Percentiles rank a stretch among this genome's conserved stretches.
phyloP scores from a whole-genome alignment of 2,888 invertebrate species.

The Caenorhabditis imperialis region DNA sequence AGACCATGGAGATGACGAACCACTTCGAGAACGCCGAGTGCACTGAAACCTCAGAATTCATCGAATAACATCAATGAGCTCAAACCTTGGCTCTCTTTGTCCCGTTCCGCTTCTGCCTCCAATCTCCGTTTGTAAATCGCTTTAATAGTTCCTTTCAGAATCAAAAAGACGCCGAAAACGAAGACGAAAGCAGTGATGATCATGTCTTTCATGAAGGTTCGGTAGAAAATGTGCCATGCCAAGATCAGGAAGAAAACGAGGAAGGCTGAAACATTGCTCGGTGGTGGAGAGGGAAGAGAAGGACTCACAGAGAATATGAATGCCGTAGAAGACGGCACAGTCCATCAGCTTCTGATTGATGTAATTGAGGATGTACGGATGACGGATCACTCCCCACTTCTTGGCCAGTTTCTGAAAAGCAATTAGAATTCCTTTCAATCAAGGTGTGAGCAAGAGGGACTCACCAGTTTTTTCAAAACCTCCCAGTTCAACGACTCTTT shows the following conservation, averaged over 20 bases:
- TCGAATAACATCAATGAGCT: too few species aligned
- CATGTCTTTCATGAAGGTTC: conserved; percentile 61
- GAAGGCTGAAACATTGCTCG: conserved; percentile 63
- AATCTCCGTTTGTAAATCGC: conserved; percentile 23
- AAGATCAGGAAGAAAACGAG: conserved; percentile 75
- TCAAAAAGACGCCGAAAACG: conserved; percentile 72
- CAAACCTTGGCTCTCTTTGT: too few species aligned
- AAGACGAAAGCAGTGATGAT: conserved; percentile 67
- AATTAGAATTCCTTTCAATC: too few species aligned
- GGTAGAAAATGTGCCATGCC: conserved; percentile 71
- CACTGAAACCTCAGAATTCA: too few species aligned
- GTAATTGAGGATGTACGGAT: conserved; percentile 73
- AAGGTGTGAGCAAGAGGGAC: too few species aligned
- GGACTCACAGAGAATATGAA: conserved; percentile 58
- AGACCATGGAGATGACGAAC: conserved; percentile 71
- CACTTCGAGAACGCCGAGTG: conserved; percentile 61
- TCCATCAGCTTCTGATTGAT: conserved; percentile 68
- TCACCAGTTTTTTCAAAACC: conserved; percentile 45
- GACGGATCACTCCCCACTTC: conserved; percentile 73
- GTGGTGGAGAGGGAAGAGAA: not conserved
- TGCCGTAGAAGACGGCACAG: conserved; percentile 70
- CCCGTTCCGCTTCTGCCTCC: conserved; percentile 8
- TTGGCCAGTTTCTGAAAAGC: conserved; percentile 32
- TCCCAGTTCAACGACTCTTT: conserved; percentile 45
- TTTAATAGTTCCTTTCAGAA: conserved; percentile 74